Percentiles rank a stretch among this genome's conserved stretches.
Conservation (phyloP, 2,797 vertebrate species). For the Dipus sagitta region DNA sequence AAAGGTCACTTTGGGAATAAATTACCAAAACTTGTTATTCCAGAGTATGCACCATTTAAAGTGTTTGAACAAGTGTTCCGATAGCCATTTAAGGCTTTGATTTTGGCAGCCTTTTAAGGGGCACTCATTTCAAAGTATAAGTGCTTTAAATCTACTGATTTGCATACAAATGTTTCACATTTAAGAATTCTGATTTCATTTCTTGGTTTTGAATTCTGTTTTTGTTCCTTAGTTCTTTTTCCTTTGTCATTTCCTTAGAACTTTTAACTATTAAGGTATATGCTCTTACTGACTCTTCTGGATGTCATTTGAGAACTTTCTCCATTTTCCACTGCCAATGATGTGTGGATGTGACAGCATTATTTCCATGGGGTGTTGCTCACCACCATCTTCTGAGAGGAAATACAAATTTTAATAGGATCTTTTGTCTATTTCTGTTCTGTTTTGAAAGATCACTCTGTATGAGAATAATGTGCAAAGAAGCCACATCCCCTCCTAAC, state of each 20-base stretch:
- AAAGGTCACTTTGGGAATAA: conserved; percentile 76
- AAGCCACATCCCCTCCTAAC: neutral
- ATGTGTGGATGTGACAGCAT: neutral
- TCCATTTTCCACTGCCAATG: neutral
- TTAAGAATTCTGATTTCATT: conserved; percentile 35
- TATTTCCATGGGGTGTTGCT: neutral
- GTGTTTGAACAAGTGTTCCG: conserved; percentile 59
- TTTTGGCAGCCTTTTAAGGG: conserved; percentile 59
- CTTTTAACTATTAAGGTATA: neutral
- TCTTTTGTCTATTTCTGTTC: neutral
- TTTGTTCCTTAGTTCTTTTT: conserved; percentile 23
- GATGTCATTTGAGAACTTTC: neutral
- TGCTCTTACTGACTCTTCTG: neutral
- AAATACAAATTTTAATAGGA: neutral
- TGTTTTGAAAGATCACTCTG: neutral
- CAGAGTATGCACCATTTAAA: conserved; percentile 57
- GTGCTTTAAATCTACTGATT: conserved; percentile 64
- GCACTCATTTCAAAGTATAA: conserved; percentile 67
- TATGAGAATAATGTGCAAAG: neutral
- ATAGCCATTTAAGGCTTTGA: conserved; percentile 70
- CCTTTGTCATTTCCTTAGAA: neutral
- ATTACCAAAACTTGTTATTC: conserved; percentile 73
- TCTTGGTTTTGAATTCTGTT: conserved; percentile 44
- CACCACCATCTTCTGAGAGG: neutral
- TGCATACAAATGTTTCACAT: conserved; percentile 62